These are phyloP conservation scores for Zootermopsis nevadensis DNA, from an alignment of 2,888 invertebrate genomes.

Conservation along the genomic window DNA sequence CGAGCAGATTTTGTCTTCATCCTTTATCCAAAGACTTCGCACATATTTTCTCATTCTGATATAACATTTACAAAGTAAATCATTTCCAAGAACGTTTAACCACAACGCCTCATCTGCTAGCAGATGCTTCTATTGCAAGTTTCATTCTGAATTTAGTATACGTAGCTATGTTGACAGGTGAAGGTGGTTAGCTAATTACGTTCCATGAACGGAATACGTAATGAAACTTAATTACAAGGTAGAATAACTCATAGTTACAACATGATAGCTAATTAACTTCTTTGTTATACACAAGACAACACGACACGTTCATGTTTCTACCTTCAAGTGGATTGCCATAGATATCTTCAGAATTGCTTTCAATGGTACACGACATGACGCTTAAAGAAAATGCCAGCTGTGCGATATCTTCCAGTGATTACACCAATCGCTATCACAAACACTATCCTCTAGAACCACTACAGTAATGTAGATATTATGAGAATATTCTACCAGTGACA, in stretches of 20 bases:
- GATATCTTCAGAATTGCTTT: no score
- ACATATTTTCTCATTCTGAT: no score
- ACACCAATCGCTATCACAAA: no score
- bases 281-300: not conserved
- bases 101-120: not conserved
- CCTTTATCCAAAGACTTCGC: no score
- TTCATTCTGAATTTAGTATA: not conserved
- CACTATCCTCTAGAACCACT: no score
- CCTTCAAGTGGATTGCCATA: not conserved
- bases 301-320: not conserved
- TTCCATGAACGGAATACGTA: not conserved
- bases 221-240: not conserved
- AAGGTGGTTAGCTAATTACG: constrained; percentile 2
- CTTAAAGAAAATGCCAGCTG: no score
- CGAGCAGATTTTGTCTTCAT: no score
- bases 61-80: no score
- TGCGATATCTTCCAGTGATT: no score
- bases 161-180: not conserved
- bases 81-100: not conserved
- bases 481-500: no score
- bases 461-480: no score
- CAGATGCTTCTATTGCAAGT: not conserved
- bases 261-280: not conserved
- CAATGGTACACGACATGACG: no score
- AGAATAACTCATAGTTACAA: not conserved